Conservation (phyloP, 2,797 vertebrate species). For the Hippocampus kuda region DNA sequence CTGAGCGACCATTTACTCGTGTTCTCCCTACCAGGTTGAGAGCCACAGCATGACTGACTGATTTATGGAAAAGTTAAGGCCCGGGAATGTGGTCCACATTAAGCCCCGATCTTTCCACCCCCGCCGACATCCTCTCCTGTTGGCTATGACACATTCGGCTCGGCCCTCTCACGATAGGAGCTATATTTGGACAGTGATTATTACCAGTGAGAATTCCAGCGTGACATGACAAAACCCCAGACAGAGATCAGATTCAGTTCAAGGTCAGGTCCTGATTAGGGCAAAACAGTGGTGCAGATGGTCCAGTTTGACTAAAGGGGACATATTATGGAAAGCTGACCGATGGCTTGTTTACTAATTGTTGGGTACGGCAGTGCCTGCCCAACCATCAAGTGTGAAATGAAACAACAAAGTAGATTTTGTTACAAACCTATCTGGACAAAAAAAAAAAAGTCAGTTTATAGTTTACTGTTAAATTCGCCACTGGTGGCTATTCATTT, state of each 20-base stretch:
- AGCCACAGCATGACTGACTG: constrained; percentile 16
- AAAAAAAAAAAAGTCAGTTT: no score
- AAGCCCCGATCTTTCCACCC: constrained; percentile 11
- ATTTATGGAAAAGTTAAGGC: constrained; percentile 42
- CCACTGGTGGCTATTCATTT: no score
- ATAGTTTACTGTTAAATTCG: no score
- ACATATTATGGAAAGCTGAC: background rate
- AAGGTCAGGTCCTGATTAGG: background rate
- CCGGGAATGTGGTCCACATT: constrained; percentile 38
- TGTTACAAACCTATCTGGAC: no score
- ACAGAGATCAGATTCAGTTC: constrained; percentile 19
- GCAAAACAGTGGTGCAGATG: background rate
- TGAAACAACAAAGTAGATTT: no score
- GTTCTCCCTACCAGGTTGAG: constrained; percentile 17
- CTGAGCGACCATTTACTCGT: constrained; percentile 5
- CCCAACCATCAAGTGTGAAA: no score
- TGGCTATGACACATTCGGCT: constrained; percentile 42
- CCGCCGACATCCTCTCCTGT: constrained; percentile 12
- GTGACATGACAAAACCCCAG: constrained; percentile 42
- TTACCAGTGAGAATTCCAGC: constrained; percentile 57
- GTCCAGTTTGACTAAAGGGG: background rate
- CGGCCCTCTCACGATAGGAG: constrained; percentile 47
- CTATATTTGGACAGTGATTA: constrained; percentile 66
- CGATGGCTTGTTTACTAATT: no score
- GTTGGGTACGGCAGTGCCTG: no score